Evolutionary conservation across 2,888 invertebrate species (phyloP), one percentile per base, ranked within the genome.

Genomic region (Mactromeris polynyma): DNA sequence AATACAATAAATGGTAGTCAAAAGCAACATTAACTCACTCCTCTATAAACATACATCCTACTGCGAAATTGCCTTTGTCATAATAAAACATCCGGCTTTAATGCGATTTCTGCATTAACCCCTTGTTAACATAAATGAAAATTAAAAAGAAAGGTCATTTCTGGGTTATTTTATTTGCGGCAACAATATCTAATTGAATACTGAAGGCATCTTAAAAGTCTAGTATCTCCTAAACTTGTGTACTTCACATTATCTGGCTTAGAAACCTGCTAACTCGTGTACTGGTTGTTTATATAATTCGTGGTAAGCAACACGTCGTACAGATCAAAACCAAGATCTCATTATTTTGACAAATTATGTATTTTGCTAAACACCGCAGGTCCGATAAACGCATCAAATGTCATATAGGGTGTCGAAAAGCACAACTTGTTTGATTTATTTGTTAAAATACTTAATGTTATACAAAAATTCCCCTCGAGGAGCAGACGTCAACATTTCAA

Each of bases 341-440:
- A 36, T 73, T 73, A 73, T 36, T 73, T 73, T 73, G 69, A 83
- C 83, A 83, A 83, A 83, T 83, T 83, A 33, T 83, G 42, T 83
- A 64, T n/a, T 69, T 69, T 58, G 40, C 83, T 83, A 42, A 64
- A 83, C 42, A 36, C 73, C 33, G 26, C 3, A 33, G 73, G 73
- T 31, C 73, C 46, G 69, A 83, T 83, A 73, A 83, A 83, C 33
- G n/a, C 40, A 42, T 58, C 73, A 40, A 4, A 33, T 40, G 83
- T 83, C 73, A 83, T 46, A 26, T 11, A 46, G 42, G 58, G 83
- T 83, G 83, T 83, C 83, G 69, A 83, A 83, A 83, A 19, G n/a
- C 42, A 26, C 82, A 17, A 82, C 69, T 31, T 69, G 21, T 69
- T 21, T 83, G 64, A 73, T 83, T 83, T 46, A 83, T 83, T 21